Percentiles rank a stretch among this genome's conserved stretches.
Conservation (phyloP, 2,113 vertebrate species). For the Sapajus apella region DNA sequence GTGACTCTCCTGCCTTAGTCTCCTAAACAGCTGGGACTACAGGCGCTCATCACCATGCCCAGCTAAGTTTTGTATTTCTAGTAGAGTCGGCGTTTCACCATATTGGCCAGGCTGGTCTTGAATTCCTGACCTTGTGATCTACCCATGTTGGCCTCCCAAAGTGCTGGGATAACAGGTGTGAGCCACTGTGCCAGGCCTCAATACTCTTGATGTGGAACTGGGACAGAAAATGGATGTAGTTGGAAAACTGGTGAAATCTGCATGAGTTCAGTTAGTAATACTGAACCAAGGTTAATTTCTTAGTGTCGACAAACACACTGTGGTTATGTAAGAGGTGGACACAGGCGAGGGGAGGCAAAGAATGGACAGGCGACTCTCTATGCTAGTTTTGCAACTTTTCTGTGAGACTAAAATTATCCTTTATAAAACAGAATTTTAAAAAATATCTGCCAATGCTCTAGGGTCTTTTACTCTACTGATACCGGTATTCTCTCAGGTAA, state of each 20-base stretch:
- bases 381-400: not conserved
- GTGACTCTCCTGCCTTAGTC: too few relatives aligned
- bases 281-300: not conserved
- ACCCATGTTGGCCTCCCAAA: too few relatives aligned
- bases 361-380: not conserved
- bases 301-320: rapidly evolving
- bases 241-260: not conserved
- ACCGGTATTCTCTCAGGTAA: not conserved
- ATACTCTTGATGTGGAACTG: not conserved
- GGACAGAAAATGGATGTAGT: not conserved
- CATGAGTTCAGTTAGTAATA: not conserved
- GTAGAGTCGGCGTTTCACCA: too few relatives aligned
- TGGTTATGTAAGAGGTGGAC: not conserved
- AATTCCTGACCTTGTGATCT: too few relatives aligned
- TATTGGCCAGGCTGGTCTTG: too few relatives aligned
- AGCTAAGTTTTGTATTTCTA: too few relatives aligned
- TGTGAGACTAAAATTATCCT: not conserved
- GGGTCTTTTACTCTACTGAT: not conserved
- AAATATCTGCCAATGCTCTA: not conserved
- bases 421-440: not conserved
- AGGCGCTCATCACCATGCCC: too few relatives aligned
- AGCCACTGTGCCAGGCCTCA: too few relatives aligned
- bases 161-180: too few relatives aligned
- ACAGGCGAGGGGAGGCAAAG: not conserved
- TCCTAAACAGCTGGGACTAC: too few relatives aligned